Percentiles rank a stretch among this genome's conserved stretches.
Evolutionary conservation across 37 sponge, comb jelly and placozoan genomes (phyloP).

Genomic region (Amphimedon queenslandica): DNA sequence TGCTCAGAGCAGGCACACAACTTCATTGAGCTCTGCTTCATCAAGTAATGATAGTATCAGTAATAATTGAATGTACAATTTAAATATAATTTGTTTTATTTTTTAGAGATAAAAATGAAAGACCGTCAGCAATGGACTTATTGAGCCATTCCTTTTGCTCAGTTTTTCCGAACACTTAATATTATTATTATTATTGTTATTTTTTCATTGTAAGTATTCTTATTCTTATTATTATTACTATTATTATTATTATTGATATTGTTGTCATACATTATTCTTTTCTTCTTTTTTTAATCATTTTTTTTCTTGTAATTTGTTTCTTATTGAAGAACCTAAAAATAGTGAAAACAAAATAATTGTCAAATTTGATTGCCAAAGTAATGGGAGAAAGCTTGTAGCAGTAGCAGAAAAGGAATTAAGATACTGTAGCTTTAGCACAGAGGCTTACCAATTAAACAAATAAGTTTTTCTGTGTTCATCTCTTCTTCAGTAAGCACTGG

Average conservation of each 20-base stretch:
- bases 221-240: no score
- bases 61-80: no score
- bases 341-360: neutral
- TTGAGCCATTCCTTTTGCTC: constrained; percentile 53
- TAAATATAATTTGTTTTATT: neutral
- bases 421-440: no score
- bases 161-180: neutral
- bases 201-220: no score
- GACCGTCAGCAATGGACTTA: constrained; percentile 63
- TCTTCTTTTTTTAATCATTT: no score
- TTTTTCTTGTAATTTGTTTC: no score
- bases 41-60: constrained; percentile 36
- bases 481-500: neutral
- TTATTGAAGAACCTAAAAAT: no score
- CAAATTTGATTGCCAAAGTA: neutral
- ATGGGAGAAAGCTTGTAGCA: neutral
- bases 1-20: constrained; percentile 71
- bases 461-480: neutral
- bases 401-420: no score
- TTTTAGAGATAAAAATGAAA: constrained; percentile 38
- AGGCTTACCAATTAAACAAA: neutral
- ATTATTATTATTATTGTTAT: no score
- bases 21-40: constrained; percentile 63
- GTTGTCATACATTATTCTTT: neutral
- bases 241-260: no score